phyloP scores from a whole-genome alignment of 2,888 invertebrate genomes.

The Acronicta aceris region DNA sequence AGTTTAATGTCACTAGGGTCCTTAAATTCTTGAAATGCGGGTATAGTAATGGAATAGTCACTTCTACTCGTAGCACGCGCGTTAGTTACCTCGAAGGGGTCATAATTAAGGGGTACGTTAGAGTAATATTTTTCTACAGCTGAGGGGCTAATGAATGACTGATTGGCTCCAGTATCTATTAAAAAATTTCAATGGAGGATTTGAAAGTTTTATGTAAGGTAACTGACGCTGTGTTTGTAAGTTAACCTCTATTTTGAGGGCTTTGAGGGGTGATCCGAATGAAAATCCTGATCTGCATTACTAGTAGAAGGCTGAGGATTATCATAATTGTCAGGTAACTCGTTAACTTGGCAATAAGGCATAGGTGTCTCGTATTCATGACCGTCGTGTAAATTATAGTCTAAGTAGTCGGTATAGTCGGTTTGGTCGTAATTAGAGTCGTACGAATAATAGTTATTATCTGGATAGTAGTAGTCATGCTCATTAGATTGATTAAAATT shows the following conservation, averaged over 20 bases:
- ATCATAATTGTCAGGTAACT: background rate
- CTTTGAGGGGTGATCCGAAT: background rate
- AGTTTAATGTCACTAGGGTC: background rate
- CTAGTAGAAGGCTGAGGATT: background rate
- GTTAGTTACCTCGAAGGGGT: background rate
- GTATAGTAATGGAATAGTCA: no score
- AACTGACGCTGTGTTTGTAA: background rate
- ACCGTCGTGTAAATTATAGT: background rate
- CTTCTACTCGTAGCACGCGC: background rate
- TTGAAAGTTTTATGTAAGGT: background rate
- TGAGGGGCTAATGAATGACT: conserved; percentile 2
- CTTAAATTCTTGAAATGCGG: conserved; percentile 11
- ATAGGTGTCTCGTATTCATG: no score
- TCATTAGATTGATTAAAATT: background rate
- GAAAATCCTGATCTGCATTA: background rate
- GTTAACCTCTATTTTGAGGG: background rate
- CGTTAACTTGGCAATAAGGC: no score
- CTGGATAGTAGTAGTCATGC: no score
- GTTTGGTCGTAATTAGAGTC: background rate
- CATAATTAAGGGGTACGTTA: conserved; percentile 1
- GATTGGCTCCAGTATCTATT: conserved; percentile 5
- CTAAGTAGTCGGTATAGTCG: background rate
- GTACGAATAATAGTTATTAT: no score
- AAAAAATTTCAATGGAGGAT: background rate
- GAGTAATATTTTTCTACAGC: background rate